Evolutionary conservation across 2,113 vertebrate species (phyloP), one percentile per base, ranked within the genome.

Genomic region (Psephotus haematonotus): DNA sequence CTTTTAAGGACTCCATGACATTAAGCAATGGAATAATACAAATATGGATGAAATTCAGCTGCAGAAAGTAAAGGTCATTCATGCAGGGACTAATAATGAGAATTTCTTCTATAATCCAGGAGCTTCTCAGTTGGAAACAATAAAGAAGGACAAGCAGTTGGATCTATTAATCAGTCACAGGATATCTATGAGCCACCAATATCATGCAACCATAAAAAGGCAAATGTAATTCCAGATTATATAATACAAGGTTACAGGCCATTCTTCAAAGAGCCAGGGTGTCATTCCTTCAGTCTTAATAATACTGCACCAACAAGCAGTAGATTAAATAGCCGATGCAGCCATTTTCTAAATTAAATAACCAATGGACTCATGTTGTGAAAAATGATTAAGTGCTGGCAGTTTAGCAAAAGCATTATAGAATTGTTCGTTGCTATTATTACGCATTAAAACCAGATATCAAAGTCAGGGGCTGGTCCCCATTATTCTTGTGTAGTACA

Each of bases 11-110:
- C 69, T 88, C 55, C 13, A 35, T 86, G 86, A 78, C 86, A 78
- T 90, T 94, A 93, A 82, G 71, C 53, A 86, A 68, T 44, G 31
- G 33, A 93, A 83, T 74, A 92, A 79, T 35, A 75, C 72, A 78
- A 69, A 55, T 86, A 84, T 57, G 77, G 64, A 78, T 91, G 50
- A 89, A 94, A 93, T 88, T 93, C 86, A 95, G 7, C 80, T 50
- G 53, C 83, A 86, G 77, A 95, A 95, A 88, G 46, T 90, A 93
- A 97, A 95, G 91, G 92, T 94, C 72, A 86, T 88, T 90, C 86
- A 84, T 83, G 68, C 68, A 81, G 82, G 72, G 68, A 90, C 46
- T 75, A 92, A 86, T 93, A 91, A 95, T 47, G 47, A 89, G 64
- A 95, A 91, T 91, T 95, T 93, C 77, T 91, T 89, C 83, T 86